A percentile compares a stretch with the other conserved stretches of the same genome.
These are phyloP conservation scores for Alloscopus bannaensis DNA, from an alignment of 2,888 invertebrate species.

Conservation along the genomic window DNA sequence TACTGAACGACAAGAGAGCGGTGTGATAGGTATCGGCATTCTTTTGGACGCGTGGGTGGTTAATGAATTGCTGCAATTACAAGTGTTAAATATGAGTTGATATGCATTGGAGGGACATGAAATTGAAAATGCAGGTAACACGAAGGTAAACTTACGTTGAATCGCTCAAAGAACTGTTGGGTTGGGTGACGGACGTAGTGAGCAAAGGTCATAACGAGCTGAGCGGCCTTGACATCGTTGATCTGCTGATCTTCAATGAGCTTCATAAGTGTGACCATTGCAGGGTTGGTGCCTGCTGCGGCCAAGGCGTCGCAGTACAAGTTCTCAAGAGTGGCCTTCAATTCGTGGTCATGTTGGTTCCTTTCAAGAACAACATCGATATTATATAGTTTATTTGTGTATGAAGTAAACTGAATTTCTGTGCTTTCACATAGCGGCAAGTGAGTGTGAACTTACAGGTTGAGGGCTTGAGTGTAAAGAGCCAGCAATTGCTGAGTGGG, in stretches of 20 bases:
- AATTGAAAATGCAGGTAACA: background rate
- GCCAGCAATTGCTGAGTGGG: slow-evolving; percentile 70
- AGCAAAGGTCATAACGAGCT: slow-evolving; percentile 73
- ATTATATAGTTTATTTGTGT: background rate
- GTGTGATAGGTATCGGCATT: slow-evolving; percentile 71
- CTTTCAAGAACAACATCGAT: slow-evolving; percentile 7
- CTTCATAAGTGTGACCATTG: slow-evolving; percentile 74
- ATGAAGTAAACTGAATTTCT: background rate
- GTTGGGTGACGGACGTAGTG: slow-evolving; percentile 75
- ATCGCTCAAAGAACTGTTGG: slow-evolving; percentile 73
- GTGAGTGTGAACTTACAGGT: slow-evolving; percentile 28
- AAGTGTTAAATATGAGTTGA: background rate
- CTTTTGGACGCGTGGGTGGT: slow-evolving; percentile 69
- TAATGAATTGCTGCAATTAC: slow-evolving; percentile 70
- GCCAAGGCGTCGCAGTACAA: slow-evolving; percentile 67
- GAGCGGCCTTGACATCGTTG: slow-evolving; percentile 72
- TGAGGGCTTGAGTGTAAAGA: slow-evolving; percentile 68
- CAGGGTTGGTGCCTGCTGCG: slow-evolving; percentile 74
- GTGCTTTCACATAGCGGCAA: no score
- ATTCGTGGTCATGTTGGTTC: slow-evolving; percentile 39
- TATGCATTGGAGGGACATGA: background rate
- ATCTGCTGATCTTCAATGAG: slow-evolving; percentile 73
- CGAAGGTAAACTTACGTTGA: slow-evolving; percentile 73
- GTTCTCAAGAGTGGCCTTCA: slow-evolving; percentile 36
- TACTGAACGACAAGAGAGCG: slow-evolving; percentile 74